Conservation (phyloP, 2,113 vertebrate genomes). For the Gymnarchus niloticus region DNA sequence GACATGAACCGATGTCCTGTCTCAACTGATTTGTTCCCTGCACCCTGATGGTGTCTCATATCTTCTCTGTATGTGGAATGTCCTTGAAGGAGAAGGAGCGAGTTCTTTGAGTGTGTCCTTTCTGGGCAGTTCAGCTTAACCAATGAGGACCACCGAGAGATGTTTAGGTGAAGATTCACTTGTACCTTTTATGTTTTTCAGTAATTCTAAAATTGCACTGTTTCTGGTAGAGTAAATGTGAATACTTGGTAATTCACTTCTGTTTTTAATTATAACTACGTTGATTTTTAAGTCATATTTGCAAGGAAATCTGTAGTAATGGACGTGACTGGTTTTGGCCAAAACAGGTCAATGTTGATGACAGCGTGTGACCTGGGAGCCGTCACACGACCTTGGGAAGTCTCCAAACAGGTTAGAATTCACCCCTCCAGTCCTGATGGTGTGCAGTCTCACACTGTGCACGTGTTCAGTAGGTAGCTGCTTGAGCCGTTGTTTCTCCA, state of each 20-base stretch:
- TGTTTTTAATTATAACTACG: not conserved
- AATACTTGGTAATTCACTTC: not conserved
- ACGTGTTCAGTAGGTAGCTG: not conserved
- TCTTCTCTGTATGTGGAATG: not conserved
- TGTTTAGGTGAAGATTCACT: constrained; percentile 52
- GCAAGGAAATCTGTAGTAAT: not conserved
- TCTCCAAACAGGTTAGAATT: constrained; percentile 87
- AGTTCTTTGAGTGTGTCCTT: constrained; percentile 62
- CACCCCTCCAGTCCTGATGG: not conserved
- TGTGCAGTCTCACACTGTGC: not conserved
- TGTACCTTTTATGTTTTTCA: not conserved
- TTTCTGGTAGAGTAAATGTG: not conserved
- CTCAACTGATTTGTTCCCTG: not conserved
- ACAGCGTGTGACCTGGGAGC: constrained; percentile 96
- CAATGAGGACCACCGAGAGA: constrained; percentile 59
- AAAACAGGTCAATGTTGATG: constrained; percentile 95
- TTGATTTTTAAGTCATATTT: not conserved
- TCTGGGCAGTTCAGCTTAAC: constrained; percentile 64
- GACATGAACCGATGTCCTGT: not conserved
- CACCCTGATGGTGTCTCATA: not conserved
- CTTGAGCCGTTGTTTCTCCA: constrained; percentile 45
- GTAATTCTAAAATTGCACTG: not conserved
- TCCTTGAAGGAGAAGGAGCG: constrained; percentile 53
- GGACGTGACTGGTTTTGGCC: not conserved
- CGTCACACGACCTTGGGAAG: constrained; percentile 96